Evolutionary conservation across 2,113 vertebrate species (phyloP).

Genomic region (Sylvia atricapilla): DNA sequence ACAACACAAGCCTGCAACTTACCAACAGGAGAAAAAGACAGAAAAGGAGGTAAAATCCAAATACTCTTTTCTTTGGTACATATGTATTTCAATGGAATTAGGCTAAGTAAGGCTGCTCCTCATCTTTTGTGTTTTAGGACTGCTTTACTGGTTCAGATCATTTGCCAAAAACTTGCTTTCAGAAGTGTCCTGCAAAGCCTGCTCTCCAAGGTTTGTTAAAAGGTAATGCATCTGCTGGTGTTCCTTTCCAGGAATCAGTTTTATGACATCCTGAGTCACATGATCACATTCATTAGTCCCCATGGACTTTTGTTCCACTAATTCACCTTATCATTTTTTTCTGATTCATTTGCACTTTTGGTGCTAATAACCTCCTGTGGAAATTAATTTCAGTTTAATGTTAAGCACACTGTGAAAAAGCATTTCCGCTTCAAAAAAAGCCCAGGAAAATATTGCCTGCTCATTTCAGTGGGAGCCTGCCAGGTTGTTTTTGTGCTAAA

Average conservation of each 20-base stretch:
- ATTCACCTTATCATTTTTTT: not conserved
- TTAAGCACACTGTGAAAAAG: not conserved
- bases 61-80: not conserved
- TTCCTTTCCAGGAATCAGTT: not conserved
- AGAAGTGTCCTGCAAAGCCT: too few relatives aligned
- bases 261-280: not conserved
- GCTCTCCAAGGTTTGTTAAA: not conserved
- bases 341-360: not conserved
- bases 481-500: not conserved
- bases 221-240: not conserved
- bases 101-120: not conserved
- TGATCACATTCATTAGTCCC: not conserved
- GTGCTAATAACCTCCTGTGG: not conserved
- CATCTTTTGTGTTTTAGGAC: not conserved
- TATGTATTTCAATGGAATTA: not conserved
- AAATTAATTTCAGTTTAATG: not conserved
- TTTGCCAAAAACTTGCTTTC: not conserved
- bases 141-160: not conserved
- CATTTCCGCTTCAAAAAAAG: not conserved
- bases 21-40: not conserved
- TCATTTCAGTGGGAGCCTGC: not conserved
- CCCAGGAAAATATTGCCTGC: not conserved
- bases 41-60: not conserved
- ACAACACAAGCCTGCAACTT: not conserved
- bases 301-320: not conserved